Percentiles rank a stretch among this genome's conserved stretches.
These are phyloP conservation scores for Rhea pennata DNA, from an alignment of 2,113 vertebrate genomes.

Conservation along the genomic window DNA sequence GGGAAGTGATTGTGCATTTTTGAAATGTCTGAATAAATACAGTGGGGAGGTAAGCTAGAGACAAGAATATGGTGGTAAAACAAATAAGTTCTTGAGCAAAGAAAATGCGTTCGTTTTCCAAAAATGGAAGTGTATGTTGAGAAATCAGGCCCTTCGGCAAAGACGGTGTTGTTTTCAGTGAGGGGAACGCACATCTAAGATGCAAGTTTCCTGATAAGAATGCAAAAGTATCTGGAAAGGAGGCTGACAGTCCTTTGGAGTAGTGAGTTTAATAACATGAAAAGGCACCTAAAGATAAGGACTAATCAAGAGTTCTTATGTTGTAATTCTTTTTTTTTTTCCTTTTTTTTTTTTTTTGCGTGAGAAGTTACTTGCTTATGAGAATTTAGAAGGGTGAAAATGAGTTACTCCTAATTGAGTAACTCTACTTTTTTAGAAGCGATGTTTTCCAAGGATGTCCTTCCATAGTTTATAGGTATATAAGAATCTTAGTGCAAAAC, in stretches of 20 bases:
- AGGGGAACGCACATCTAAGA: conserved; percentile 18
- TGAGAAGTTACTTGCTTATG: background rate
- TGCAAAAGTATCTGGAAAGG: conserved; percentile 16
- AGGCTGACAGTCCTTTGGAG: background rate
- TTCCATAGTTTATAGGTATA: background rate
- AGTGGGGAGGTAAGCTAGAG: background rate
- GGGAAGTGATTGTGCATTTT: background rate
- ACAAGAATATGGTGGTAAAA: background rate
- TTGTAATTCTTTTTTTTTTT: background rate
- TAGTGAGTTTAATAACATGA: conserved; percentile 1
- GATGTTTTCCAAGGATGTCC: conserved; percentile 22
- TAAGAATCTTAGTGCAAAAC: conserved; percentile 34
- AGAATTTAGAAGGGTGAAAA: background rate
- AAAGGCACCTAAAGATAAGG: conserved; percentile 24
- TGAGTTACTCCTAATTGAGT: conserved; percentile 12
- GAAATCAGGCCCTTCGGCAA: background rate
- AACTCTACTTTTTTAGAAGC: conserved; percentile 30
- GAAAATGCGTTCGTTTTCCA: background rate
- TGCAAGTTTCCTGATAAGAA: conserved; percentile 8
- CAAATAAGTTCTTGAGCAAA: background rate
- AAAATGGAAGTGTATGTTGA: conserved; percentile 11
- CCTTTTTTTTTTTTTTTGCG: background rate
- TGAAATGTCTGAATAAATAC: background rate
- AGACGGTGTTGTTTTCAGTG: background rate
- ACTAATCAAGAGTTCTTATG: background rate